phyloP scores from a whole-genome alignment of 2,113 vertebrate genomes.

The Spermophilus dauricus region DNA sequence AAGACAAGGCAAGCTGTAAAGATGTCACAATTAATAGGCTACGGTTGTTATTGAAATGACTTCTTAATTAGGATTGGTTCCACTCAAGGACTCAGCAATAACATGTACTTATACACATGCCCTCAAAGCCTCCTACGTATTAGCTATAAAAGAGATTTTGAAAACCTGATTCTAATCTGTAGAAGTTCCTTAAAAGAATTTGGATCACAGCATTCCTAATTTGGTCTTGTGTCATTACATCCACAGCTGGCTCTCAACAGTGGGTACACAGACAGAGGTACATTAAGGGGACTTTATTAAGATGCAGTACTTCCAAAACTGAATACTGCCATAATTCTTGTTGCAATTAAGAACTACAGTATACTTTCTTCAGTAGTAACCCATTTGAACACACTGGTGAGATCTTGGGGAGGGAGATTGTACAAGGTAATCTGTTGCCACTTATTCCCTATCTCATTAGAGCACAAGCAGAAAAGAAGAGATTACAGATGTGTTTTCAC shows the following conservation, averaged over 20 bases:
- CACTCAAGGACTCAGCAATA: background rate
- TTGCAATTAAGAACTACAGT: background rate
- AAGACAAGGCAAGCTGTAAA: constrained; percentile 21
- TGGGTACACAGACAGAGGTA: background rate
- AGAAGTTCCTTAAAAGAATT: constrained; percentile 38
- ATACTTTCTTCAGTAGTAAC: background rate
- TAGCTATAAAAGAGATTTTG: constrained; percentile 53
- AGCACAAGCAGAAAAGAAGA: background rate
- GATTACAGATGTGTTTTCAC: background rate
- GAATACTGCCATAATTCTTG: background rate
- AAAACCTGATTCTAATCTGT: constrained; percentile 42
- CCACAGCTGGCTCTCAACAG: background rate
- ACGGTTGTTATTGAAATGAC: background rate
- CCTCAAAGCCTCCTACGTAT: background rate
- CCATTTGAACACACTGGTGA: background rate
- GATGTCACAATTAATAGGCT: background rate
- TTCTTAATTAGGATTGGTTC: constrained; percentile 19
- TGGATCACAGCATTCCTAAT: constrained; percentile 45
- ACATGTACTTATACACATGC: background rate
- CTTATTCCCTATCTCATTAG: background rate
- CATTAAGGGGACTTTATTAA: background rate
- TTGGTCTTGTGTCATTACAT: constrained; percentile 35
- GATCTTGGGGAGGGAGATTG: background rate
- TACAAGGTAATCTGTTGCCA: background rate
- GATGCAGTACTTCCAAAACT: background rate